phyloP scores from a whole-genome alignment of 1,140 invertebrate species.

The Bombus turneri region DNA sequence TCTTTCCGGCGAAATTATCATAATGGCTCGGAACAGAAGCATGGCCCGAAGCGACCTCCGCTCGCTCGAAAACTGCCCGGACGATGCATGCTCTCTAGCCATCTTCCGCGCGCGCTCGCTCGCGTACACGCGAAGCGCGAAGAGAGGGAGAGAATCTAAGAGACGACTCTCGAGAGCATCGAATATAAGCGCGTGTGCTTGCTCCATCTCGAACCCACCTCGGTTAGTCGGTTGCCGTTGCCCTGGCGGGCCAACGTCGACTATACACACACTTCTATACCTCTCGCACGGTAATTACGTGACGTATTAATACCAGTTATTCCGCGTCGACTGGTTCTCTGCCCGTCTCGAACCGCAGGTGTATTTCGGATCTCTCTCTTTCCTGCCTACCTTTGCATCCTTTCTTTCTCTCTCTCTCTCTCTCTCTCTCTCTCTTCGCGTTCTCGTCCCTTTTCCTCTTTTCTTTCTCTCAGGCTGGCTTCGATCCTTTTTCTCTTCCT shows the following conservation, averaged over 20 bases:
- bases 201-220: slow-evolving; percentile 11
- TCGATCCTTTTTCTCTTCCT: neutral
- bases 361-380: slow-evolving; percentile 72
- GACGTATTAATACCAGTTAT: slow-evolving; percentile 81
- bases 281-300: slow-evolving; percentile 79
- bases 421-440: neutral
- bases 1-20: slow-evolving; percentile 81
- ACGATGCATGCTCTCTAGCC: slow-evolving; percentile 38
- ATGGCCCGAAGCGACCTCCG: slow-evolving; percentile 69
- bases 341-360: slow-evolving; percentile 76
- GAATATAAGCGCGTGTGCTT: slow-evolving; percentile 13
- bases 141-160: neutral
- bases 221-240: slow-evolving; percentile 1
- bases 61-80: slow-evolving; percentile 53
- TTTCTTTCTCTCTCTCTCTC: neutral
- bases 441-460: neutral
- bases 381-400: neutral
- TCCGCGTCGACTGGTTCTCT: slow-evolving; percentile 77
- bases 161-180: neutral
- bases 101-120: slow-evolving; percentile 40
- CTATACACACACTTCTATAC: slow-evolving; percentile 57
- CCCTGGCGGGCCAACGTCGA: slow-evolving; percentile 45
- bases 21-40: slow-evolving; percentile 81
- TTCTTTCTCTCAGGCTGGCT: neutral
- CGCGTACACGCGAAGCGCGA: neutral